phyloP scores from a whole-genome alignment of 2,797 vertebrate genomes.

The Columba guinea region DNA sequence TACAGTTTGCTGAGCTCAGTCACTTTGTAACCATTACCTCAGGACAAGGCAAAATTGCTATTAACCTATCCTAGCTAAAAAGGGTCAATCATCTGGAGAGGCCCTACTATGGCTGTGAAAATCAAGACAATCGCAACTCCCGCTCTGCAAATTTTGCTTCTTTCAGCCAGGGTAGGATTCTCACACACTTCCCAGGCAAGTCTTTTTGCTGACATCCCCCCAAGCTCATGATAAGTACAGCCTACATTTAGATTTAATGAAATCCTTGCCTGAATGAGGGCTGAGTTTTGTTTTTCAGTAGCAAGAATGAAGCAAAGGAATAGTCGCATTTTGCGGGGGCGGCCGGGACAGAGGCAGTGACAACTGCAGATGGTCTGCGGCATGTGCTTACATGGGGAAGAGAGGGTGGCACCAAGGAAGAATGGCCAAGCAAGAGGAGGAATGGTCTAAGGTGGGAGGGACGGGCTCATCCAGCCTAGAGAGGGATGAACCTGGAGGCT shows the following conservation, averaged over 20 bases:
- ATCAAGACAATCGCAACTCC: not conserved
- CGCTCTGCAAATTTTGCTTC: not conserved
- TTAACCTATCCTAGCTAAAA: not conserved
- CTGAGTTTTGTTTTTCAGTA: not conserved
- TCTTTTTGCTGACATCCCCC: not conserved
- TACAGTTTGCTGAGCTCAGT: not conserved
- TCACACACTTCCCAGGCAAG: not conserved
- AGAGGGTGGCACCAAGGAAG: not conserved
- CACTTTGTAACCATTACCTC: not conserved
- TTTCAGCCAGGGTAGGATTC: not conserved
- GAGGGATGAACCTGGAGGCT: not conserved
- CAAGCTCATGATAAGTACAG: not conserved
- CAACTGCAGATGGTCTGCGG: not conserved
- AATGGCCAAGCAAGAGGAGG: not conserved
- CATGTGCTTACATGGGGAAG: accelerated
- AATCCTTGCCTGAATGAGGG: not conserved
- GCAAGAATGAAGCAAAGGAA: not conserved
- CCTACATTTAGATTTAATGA: not conserved
- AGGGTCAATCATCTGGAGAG: not conserved
- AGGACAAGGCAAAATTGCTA: not conserved
- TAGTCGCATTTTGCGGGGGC: not conserved
- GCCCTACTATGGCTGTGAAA: not conserved
- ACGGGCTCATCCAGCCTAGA: not conserved
- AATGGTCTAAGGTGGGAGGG: not conserved
- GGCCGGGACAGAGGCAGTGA: not conserved